phyloP scores from a whole-genome alignment of 2,113 vertebrate genomes.

The Raja brachyura region DNA sequence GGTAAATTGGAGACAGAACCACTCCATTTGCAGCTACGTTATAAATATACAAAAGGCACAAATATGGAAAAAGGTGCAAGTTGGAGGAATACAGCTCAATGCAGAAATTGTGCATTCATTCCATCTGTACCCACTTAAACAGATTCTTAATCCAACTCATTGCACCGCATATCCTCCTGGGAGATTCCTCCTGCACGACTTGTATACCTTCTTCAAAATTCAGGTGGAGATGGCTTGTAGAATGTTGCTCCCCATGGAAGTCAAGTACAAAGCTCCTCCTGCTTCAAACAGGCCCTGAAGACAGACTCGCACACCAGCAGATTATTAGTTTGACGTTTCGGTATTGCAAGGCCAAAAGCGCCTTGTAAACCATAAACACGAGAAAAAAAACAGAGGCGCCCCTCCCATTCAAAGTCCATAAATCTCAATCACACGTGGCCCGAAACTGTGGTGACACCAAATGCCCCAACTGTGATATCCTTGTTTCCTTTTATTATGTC shows the following conservation, averaged over 20 bases:
- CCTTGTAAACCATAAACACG: constrained; percentile 15
- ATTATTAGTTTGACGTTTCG: background rate
- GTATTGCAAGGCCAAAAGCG: background rate
- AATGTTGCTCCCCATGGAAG: background rate
- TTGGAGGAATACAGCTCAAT: constrained; percentile 67
- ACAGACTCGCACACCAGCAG: background rate
- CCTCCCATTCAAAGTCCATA: background rate
- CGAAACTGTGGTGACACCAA: constrained; percentile 77
- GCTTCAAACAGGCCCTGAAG: background rate
- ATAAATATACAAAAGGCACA: constrained; percentile 92
- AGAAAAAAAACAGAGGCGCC: background rate
- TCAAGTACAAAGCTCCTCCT: background rate
- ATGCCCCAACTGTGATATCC: constrained; percentile 77
- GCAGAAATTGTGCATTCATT: constrained; percentile 63
- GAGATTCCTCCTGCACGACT: background rate
- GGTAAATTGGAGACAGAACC: background rate
- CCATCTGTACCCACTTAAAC: constrained; percentile 44
- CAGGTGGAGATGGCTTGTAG: background rate
- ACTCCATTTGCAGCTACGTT: constrained; percentile 37
- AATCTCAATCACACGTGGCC: constrained; percentile 69
- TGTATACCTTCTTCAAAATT: constrained; percentile 8
- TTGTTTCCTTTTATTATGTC: constrained; percentile 91
- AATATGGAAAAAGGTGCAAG: constrained; percentile 84
- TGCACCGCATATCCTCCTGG: background rate
- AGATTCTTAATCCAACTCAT: constrained; percentile 28